Conservation (phyloP, 1,140 invertebrate genomes). For the Aphaenogaster floridana region DNA sequence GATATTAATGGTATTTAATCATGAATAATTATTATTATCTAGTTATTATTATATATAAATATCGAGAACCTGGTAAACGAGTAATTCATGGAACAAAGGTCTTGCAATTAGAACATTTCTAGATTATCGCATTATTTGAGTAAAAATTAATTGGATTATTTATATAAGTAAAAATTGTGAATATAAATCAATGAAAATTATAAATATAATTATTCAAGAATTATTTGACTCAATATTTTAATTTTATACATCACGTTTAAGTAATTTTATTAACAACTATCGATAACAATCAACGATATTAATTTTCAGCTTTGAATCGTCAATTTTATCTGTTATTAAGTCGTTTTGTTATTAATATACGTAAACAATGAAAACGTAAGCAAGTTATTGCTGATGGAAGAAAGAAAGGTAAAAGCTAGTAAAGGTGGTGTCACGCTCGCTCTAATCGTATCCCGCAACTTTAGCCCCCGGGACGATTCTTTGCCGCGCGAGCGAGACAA, state of each 20-base stretch:
- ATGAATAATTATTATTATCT: slow-evolving; percentile 31
- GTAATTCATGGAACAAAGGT: slow-evolving; percentile 3
- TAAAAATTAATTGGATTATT: not conserved
- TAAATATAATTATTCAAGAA: not conserved
- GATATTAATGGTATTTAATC: slow-evolving; percentile 38
- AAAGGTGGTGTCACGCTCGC: slow-evolving; percentile 48
- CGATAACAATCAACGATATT: not conserved
- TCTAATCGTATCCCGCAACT: slow-evolving; percentile 73
- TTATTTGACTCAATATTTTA: not conserved
- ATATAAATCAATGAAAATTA: not conserved
- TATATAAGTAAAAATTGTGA: not conserved
- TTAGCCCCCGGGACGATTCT: slow-evolving; percentile 61
- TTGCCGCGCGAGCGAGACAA: slow-evolving; percentile 58
- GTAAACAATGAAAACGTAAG: slow-evolving; percentile 4
- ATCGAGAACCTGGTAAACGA: not conserved
- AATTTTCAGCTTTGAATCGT: not conserved
- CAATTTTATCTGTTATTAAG: not conserved
- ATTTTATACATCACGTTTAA: not conserved
- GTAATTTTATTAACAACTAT: not conserved
- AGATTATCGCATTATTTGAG: not conserved
- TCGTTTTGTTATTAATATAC: not conserved
- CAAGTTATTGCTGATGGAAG: not conserved
- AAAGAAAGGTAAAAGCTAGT: slow-evolving; percentile 29
- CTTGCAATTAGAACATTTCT: not conserved
- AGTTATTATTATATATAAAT: slow-evolving; percentile 17